These are phyloP conservation scores for Amphilophus citrinellus DNA, from an alignment of 2,113 vertebrate species.

Conservation along the genomic window DNA sequence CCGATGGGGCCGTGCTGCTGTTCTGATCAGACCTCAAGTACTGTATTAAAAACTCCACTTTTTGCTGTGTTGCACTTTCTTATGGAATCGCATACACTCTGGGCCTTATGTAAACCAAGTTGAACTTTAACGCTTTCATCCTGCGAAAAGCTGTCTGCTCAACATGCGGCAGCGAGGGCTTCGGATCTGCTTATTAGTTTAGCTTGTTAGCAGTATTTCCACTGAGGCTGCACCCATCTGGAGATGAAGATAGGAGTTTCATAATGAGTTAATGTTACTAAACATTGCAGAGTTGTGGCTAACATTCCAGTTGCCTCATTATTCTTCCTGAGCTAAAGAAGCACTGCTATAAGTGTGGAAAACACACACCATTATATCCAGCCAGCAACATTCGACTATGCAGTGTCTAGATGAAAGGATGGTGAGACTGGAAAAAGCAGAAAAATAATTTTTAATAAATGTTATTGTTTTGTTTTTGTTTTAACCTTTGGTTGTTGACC, in stretches of 20 bases:
- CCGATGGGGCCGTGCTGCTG: conserved; percentile 25
- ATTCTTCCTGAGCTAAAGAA: conserved; percentile 46
- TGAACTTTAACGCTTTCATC: conserved; percentile 71
- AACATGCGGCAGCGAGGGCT: conserved; percentile 62
- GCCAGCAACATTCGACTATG: conserved; percentile 17
- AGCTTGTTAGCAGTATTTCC: conserved; percentile 75
- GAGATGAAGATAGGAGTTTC: conserved; percentile 72
- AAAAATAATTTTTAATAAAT: neutral
- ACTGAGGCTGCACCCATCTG: conserved; percentile 67
- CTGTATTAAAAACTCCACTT: conserved; percentile 51
- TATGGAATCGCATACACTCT: conserved; percentile 59
- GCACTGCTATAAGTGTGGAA: conserved; percentile 19
- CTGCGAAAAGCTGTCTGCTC: conserved; percentile 62
- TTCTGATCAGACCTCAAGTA: conserved; percentile 51
- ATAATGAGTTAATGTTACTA: conserved; percentile 65
- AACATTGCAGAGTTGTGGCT: conserved; percentile 53
- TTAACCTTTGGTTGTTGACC: neutral
- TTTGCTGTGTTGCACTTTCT: conserved; percentile 69
- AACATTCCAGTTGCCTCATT: conserved; percentile 64
- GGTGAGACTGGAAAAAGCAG: neutral
- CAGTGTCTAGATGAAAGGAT: neutral
- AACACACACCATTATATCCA: conserved; percentile 28
- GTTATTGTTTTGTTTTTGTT: neutral
- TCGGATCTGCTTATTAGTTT: conserved; percentile 71
- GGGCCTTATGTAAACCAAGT: conserved; percentile 48